phyloP scores from a whole-genome alignment of 2,797 vertebrate species.

The Pachyuromys duprasi region DNA sequence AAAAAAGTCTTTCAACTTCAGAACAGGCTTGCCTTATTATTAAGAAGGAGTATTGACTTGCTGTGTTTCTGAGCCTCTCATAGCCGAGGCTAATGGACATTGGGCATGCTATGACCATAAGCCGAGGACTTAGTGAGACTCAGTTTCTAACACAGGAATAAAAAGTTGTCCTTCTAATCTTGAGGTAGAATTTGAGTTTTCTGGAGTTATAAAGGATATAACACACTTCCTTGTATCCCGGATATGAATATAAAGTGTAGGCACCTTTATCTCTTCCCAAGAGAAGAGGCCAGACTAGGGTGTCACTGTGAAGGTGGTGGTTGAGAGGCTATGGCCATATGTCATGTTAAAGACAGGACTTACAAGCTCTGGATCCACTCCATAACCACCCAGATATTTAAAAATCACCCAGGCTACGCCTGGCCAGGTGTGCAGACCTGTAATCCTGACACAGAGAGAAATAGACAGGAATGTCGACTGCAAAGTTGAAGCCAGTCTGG shows the following conservation, averaged over 20 bases:
- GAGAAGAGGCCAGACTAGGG: not conserved
- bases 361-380: not conserved
- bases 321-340: not conserved
- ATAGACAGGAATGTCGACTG: not conserved
- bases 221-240: not conserved
- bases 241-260: not conserved
- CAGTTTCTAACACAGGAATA: not conserved
- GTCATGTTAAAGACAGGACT: not conserved
- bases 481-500: not conserved
- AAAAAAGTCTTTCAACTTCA: not conserved
- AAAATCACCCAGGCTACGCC: not conserved
- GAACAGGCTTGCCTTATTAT: not conserved
- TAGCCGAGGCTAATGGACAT: not conserved
- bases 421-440: not conserved
- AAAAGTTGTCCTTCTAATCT: not conserved
- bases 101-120: not conserved
- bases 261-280: not conserved
- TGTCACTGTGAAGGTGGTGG: not conserved
- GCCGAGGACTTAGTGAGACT: not conserved
- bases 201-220: not conserved
- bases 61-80: not conserved
- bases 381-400: not conserved
- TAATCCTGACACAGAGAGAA: not conserved
- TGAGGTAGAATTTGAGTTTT: not conserved
- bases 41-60: not conserved